Evolutionary conservation across 2,113 vertebrate genomes (phyloP).

Genomic region (Ictalurus furcatus): DNA sequence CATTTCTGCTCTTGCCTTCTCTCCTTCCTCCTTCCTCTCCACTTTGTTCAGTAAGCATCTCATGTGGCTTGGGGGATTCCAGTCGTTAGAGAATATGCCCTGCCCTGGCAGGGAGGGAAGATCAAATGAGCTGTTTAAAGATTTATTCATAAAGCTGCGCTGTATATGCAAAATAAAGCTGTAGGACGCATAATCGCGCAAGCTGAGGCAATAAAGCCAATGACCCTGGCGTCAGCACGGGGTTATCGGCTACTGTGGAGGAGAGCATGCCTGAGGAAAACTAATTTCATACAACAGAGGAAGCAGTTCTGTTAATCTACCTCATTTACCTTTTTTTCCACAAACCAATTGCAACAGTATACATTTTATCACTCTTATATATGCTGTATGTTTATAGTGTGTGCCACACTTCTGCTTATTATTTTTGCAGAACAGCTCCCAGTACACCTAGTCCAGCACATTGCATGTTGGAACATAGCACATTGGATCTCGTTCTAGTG

Average conservation of each 20-base stretch:
- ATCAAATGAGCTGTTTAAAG: constrained; percentile 70
- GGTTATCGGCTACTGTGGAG: constrained; percentile 40
- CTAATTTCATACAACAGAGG: constrained; percentile 26
- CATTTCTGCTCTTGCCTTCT: constrained; percentile 21
- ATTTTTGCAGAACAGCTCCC: background rate
- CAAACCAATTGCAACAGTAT: background rate
- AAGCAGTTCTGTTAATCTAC: constrained; percentile 33
- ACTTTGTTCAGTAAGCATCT: constrained; percentile 18
- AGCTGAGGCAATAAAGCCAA: constrained; percentile 48
- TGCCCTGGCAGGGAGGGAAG: constrained; percentile 48
- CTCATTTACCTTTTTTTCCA: constrained; percentile 1
- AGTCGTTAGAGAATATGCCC: constrained; percentile 62
- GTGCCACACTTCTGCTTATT: background rate
- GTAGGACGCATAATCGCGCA: constrained; percentile 44
- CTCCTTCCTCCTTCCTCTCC: constrained; percentile 48
- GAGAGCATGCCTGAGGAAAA: constrained; percentile 11
- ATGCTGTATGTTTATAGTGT: background rate
- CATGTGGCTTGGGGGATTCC: constrained; percentile 63
- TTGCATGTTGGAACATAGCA: background rate
- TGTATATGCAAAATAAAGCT: constrained; percentile 52
- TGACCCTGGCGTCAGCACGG: constrained; percentile 26
- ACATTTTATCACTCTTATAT: constrained; percentile 5
- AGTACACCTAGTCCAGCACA: background rate
- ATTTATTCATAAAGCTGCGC: constrained; percentile 64
- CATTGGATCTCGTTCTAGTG: background rate